Base-by-base conservation (phyloP, 2,888 invertebrate genomes). In the Chironomus tentans region DNA sequence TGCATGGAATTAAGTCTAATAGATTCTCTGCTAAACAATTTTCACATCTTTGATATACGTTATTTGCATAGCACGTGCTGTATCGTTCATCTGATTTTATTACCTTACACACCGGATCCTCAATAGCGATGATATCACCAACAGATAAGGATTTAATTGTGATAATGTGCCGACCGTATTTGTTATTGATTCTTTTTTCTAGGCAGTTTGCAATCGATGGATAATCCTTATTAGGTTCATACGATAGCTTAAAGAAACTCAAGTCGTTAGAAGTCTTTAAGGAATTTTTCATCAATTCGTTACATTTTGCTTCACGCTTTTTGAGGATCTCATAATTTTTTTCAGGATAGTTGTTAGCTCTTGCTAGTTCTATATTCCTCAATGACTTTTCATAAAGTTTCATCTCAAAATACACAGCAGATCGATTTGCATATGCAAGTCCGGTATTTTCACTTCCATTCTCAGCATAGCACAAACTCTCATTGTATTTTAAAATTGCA, bases 111-210 rank as follows among this genome's bases (percentile, higher is more conserved):
- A 90, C 95, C 0, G 95, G 92, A 76, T 90, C 86, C 82, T 97
- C 97, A 69, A 91, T 85, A 1, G 88, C 90, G 48, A 97, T 81
- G 5, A 94, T 84, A 81, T 95, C 93, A 69, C 93, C 93, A 68
- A 91, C 88, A 78, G 85, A 81, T 77, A 94, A 88, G 80, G 91
- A 87, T 77, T 87, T 86, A 18, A 86, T 87, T 0, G 93, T 91
- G 72, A 90, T 83, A 4, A 95, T 85, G 81, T 90, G 90, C 68
- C 94, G 86, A 0, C 94, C 94, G 83, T 88, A 87, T 47, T 86
- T 84, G 69, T 87, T 79, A 47, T 84, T 86, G 77, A 85, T 86
- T 15, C 87, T 83, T 76, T 92, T 85, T 80, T 86, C 84, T 47
- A 93, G 80, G 78, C 89, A 88, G 71, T 87, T 83, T 21, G 90